phyloP scores from a whole-genome alignment of 1,140 invertebrate species.

The Drosophila biarmipes region DNA sequence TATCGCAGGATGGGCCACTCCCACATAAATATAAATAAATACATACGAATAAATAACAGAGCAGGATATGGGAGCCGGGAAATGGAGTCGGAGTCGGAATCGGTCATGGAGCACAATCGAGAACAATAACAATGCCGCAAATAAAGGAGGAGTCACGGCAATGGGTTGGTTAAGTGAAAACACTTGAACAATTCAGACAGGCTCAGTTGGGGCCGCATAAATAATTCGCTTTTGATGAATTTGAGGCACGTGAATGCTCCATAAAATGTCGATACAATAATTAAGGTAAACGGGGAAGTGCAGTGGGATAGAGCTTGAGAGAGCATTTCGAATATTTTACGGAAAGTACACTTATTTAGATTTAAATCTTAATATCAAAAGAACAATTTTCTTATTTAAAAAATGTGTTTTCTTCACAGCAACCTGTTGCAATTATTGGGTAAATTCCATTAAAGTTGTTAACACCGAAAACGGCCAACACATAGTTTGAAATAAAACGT shows the following conservation, averaged over 20 bases:
- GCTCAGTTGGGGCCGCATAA: constrained; percentile 22
- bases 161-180: constrained; percentile 34
- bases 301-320: too few species aligned
- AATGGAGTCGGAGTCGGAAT: constrained; percentile 32
- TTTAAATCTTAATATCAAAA: too few species aligned
- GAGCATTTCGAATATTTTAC: neutral
- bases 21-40: constrained; percentile 68
- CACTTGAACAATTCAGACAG: constrained; percentile 37
- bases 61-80: constrained; percentile 17
- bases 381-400: too few species aligned
- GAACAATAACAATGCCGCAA: constrained; percentile 52
- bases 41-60: constrained; percentile 60
- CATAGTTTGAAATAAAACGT: neutral
- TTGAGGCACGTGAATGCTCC: constrained; percentile 37
- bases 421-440: neutral
- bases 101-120: constrained; percentile 54
- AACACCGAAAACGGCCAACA: neutral
- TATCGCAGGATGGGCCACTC: constrained; percentile 18
- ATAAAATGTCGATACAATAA: constrained; percentile 41
- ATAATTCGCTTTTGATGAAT: constrained; percentile 57
- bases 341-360: too few species aligned
- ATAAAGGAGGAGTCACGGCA: constrained; percentile 21
- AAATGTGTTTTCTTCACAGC: too few species aligned
- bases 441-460: neutral
- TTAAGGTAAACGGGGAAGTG: neutral